A percentile compares a stretch with the other conserved stretches of the same genome.
Conservation (phyloP, 2,113 vertebrate species). For the Trematocara stigmaticum region DNA sequence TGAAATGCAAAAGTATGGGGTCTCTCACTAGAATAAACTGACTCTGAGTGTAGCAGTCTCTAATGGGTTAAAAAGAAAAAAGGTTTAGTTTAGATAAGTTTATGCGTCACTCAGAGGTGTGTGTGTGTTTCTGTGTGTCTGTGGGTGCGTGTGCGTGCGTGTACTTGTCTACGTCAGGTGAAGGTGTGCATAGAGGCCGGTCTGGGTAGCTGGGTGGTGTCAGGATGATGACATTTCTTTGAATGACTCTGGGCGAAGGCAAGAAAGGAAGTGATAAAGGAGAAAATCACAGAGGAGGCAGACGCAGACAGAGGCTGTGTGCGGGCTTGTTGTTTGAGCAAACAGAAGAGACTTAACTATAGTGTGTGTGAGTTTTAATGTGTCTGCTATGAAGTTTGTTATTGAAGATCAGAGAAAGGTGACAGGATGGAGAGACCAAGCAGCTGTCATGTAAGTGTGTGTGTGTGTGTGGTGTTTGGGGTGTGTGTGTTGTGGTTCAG, state of each 20-base stretch:
- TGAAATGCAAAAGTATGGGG: background rate
- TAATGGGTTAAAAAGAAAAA: background rate
- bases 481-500: background rate
- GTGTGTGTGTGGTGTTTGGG: background rate
- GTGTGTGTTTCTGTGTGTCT: background rate
- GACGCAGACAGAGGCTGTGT: background rate
- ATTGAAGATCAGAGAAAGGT: background rate
- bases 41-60: background rate
- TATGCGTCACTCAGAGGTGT: background rate
- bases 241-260: background rate
- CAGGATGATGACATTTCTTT: background rate
- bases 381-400: slow-evolving; percentile 16
- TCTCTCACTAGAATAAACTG: background rate
- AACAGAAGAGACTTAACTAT: background rate
- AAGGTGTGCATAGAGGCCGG: slow-evolving; percentile 49
- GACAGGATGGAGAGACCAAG: slow-evolving; percentile 52
- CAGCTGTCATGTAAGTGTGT: slow-evolving; percentile 63
- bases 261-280: background rate
- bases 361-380: background rate
- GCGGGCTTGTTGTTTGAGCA: background rate
- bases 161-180: slow-evolving; percentile 25
- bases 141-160: background rate
- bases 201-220: slow-evolving; percentile 11
- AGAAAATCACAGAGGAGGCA: background rate
- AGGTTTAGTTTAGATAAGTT: background rate